Base-by-base conservation (phyloP, 2,113 vertebrate genomes). In the Tragelaphus buxtoni region DNA sequence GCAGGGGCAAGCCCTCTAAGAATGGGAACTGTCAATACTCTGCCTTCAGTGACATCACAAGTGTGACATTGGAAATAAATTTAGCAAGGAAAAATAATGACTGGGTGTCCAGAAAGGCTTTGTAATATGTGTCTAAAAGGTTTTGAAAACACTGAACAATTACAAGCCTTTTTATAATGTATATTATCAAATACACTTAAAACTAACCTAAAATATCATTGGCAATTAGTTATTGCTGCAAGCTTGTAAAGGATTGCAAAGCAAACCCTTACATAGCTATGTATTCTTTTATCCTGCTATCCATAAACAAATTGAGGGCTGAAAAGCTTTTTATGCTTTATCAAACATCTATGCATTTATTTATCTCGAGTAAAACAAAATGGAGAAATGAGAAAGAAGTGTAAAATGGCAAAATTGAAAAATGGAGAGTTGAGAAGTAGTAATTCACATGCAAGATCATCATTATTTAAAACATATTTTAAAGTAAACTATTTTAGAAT, bases 41-140 rank as follows among this genome's bases (percentile, higher is more conserved):
- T 96, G 90, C 92, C 65, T 90, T 92, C 51, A 84, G 80, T 6
- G 1, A 84, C 51, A 87, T 92, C 30, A 84, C 63, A 32, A 74
- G 24, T 74, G 9, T 72, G 60, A 95, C 39, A 77, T 90, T 76
- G 84, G 51, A 95, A 97, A 77, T 94, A 83, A 93, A 96, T 61
- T 88, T 63, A 16, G 87, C 65, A 88, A 96, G 96, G n/a, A 86
- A 96, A 96, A 96, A 97, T 94, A 97, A 94, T 96, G 74, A 83
- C 28, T 60, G 42, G 14, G 5, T 94, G 32, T 72, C 91, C 84
- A 61, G 60, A 60, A 11, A 95, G 11, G 61, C 76, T 69, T 88
- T 96, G 39, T 47, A 61, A n/a, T 63, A 2, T 30, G 3, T 83
- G 51, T 90, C 88, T 97, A 85, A 97, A 95, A 91, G 42, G 32